These are phyloP conservation scores for Tiliacea aurago DNA, from an alignment of 2,888 invertebrate genomes.

Conservation along the genomic window DNA sequence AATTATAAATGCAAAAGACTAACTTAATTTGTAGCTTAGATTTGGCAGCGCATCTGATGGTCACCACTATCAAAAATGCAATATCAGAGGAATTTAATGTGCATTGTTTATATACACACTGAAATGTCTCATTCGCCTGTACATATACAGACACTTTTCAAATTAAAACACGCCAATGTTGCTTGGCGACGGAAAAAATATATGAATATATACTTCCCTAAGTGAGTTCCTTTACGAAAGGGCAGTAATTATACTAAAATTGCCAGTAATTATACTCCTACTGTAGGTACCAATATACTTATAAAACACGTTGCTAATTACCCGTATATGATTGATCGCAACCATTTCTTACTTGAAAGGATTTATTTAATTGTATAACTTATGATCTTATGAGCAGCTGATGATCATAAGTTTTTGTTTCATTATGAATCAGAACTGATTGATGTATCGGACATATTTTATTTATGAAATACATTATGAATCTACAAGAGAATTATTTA, in stretches of 20 bases:
- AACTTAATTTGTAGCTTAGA: not conserved
- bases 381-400: conserved; percentile 20
- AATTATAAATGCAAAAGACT: not conserved
- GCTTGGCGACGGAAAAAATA: no score
- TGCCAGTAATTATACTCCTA: not conserved
- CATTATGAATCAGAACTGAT: conserved; percentile 28
- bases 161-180: not conserved
- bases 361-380: conserved; percentile 54
- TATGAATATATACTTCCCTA: no score
- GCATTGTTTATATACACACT: not conserved
- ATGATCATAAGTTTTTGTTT: conserved; percentile 32
- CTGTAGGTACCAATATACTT: not conserved
- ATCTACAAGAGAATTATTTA: not conserved
- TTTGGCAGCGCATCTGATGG: not conserved
- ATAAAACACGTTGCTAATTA: conserved; percentile 15
- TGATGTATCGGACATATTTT: conserved; percentile 27
- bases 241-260: no score
- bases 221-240: not conserved
- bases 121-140: not conserved
- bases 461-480: conserved; percentile 40
- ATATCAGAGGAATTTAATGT: not conserved
- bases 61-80: not conserved
- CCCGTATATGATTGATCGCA: conserved; percentile 19
- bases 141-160: not conserved
- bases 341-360: not conserved